Conservation (phyloP, 2,113 vertebrate genomes). For the Indicator indicator region DNA sequence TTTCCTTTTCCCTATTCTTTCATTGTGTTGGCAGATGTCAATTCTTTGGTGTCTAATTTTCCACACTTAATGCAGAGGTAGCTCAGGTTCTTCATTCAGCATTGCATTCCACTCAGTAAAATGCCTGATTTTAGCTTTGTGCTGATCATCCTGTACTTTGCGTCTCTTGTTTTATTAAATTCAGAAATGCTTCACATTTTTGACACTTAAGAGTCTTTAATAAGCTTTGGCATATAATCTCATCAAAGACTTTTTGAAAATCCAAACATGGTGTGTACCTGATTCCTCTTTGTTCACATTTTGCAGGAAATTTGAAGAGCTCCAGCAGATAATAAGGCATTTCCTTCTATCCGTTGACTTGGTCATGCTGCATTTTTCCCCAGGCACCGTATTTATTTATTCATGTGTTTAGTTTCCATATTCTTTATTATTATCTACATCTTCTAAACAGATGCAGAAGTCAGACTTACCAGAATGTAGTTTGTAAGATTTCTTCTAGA, state of each 20-base stretch:
- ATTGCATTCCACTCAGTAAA: not conserved
- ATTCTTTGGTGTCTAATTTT: not conserved
- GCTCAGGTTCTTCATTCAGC: not conserved
- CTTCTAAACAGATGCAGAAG: not conserved
- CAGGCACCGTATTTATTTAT: not conserved
- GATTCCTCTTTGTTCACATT: not conserved
- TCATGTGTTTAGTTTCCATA: not conserved
- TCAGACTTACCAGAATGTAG: not conserved
- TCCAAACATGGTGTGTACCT: rapidly evolving
- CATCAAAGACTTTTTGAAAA: not conserved
- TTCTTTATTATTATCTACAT: not conserved
- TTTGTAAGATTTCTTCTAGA: not conserved
- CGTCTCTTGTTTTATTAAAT: not conserved
- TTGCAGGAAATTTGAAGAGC: rapidly evolving
- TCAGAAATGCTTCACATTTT: not conserved
- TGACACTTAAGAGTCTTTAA: not conserved
- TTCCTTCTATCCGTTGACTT: not conserved
- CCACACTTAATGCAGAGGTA: not conserved
- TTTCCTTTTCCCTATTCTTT: not conserved
- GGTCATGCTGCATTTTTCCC: not conserved
- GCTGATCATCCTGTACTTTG: not conserved
- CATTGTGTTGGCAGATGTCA: not conserved
- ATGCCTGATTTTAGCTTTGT: not conserved
- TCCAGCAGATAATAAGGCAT: not conserved
- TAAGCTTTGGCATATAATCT: not conserved